These are phyloP conservation scores for Noctuana brunneofusca DNA, from an alignment of 2,888 invertebrate genomes.

Conservation along the genomic window DNA sequence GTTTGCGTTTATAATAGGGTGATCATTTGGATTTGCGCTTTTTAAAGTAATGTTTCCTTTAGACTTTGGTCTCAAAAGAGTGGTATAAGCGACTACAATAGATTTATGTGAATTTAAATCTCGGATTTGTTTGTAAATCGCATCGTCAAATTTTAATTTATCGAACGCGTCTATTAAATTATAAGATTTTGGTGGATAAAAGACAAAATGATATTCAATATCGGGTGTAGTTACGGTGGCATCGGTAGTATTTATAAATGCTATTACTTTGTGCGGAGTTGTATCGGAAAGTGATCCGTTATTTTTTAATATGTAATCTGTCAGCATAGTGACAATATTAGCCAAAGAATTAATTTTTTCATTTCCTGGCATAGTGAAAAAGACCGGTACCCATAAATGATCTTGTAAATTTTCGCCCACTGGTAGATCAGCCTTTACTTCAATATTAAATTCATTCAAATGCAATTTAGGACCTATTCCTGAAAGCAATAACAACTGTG, in stretches of 20 bases:
- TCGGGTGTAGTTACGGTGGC: conserved; percentile 55
- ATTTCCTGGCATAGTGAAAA: conserved; percentile 54
- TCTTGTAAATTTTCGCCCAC: conserved; percentile 63
- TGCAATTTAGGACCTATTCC: conserved; percentile 59
- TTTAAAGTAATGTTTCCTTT: conserved; percentile 85
- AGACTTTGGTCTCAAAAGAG: conserved; percentile 86
- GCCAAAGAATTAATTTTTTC: conserved; percentile 49
- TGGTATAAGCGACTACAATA: conserved; percentile 74
- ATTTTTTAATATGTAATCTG: conserved; percentile 71
- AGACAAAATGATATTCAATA: conserved; percentile 57
- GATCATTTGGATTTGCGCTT: conserved; percentile 75
- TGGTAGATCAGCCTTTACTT: conserved; percentile 48
- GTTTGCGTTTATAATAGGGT: conserved; percentile 75
- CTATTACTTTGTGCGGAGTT: conserved; percentile 60
- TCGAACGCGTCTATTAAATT: conserved; percentile 53
- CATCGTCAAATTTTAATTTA: conserved; percentile 52
- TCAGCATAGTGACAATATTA: conserved; percentile 54
- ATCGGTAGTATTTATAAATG: conserved; percentile 61
- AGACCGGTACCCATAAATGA: conserved; percentile 51
- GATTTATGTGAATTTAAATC: conserved; percentile 53
- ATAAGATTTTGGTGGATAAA: conserved; percentile 50
- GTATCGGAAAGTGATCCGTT: conserved; percentile 74
- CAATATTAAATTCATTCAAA: conserved; percentile 49
- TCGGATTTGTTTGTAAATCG: conserved; percentile 49
- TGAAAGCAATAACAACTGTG: conserved; percentile 60